Evolutionary conservation across 2,113 vertebrate species (phyloP).

Genomic region (Cinclus cinclus): DNA sequence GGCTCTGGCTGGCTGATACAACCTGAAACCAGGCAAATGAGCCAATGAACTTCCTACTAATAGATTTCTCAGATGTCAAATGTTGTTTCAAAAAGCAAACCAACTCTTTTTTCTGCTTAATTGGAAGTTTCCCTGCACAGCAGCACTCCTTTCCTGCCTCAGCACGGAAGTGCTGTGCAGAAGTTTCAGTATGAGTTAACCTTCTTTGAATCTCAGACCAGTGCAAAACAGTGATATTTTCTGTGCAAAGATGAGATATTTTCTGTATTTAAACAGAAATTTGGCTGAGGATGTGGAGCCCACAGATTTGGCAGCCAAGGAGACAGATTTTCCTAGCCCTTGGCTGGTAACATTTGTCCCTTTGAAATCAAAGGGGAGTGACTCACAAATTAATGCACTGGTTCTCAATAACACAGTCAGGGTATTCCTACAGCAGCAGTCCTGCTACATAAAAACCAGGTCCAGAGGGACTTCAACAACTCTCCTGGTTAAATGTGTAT

Average conservation of each 20-base stretch:
- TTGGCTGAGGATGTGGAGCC: neutral
- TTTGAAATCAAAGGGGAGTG: neutral
- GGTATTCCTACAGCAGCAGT: neutral
- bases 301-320: neutral
- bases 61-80: neutral
- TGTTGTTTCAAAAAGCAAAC: slow-evolving; percentile 10
- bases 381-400: neutral
- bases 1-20: neutral
- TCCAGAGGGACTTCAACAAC: neutral
- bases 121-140: slow-evolving; percentile 39
- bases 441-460: neutral
- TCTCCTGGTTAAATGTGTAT: neutral
- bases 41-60: neutral
- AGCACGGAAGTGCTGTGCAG: slow-evolving; percentile 10
- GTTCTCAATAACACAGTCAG: neutral
- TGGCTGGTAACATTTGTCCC: neutral
- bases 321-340: neutral
- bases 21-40: neutral
- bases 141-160: neutral
- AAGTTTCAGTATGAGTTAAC: slow-evolving; percentile 57
- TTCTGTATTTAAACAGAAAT: slow-evolving; percentile 16
- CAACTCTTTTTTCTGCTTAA: slow-evolving; percentile 38
- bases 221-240: slow-evolving; percentile 25
- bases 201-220: slow-evolving; percentile 1
- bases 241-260: neutral